These are phyloP conservation scores for Gymnosoma rotundatum DNA, from an alignment of 2,888 invertebrate genomes.

Conservation along the genomic window DNA sequence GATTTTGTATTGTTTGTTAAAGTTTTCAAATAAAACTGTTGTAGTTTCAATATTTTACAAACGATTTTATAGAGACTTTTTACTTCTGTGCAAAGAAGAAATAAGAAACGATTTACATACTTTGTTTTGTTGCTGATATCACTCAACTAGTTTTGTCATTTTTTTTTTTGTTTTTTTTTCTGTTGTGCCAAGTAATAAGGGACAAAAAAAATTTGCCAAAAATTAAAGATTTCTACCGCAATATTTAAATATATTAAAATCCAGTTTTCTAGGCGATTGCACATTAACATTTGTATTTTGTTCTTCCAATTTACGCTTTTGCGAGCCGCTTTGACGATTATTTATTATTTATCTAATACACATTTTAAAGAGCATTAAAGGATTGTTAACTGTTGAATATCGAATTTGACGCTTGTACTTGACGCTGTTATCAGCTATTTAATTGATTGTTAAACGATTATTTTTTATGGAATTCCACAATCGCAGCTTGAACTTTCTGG, in stretches of 20 bases:
- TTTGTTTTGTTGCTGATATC: not conserved
- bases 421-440: too few species aligned
- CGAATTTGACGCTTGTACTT: too few species aligned
- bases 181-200: not conserved
- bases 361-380: too few species aligned
- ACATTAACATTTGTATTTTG: too few species aligned
- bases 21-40: conserved; percentile 68
- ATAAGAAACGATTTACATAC: conserved; percentile 3
- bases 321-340: too few species aligned
- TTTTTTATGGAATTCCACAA: too few species aligned
- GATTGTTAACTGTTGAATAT: too few species aligned
- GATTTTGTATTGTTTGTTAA: conserved; percentile 42
- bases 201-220: conserved; percentile 29
- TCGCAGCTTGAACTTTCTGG: too few species aligned
- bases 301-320: too few species aligned
- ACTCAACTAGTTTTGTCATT: conserved; percentile 30
- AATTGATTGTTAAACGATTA: too few species aligned
- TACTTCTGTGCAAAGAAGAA: not conserved
- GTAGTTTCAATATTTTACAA: conserved; percentile 30
- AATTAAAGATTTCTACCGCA: conserved; percentile 6
- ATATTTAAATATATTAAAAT: conserved; percentile 1
- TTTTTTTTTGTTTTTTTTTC: conserved; percentile 1
- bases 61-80: conserved; percentile 54
- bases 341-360: too few species aligned
- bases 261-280: too few species aligned